Evolutionary conservation across 2,113 vertebrate genomes (phyloP).

Genomic region (Tragelaphus imberbis): DNA sequence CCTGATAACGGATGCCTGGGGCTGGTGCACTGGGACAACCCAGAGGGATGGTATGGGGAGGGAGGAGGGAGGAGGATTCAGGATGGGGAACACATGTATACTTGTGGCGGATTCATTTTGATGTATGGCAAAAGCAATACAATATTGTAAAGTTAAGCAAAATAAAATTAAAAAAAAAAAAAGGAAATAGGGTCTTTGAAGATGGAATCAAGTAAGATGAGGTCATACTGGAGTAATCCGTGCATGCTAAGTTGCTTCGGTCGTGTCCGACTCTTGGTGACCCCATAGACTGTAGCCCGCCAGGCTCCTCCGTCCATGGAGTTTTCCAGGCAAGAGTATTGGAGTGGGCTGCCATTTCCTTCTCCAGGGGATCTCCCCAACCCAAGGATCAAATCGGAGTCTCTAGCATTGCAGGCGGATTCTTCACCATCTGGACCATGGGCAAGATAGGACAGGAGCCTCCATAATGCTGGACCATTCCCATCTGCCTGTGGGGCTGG

Average conservation of each 20-base stretch:
- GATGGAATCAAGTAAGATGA: not conserved
- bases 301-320: not conserved
- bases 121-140: no score
- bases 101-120: no score
- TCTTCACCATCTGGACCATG: not conserved
- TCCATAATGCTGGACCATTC: not conserved
- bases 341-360: not conserved
- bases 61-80: no score
- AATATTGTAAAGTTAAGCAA: no score
- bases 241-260: not conserved
- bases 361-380: not conserved
- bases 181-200: not conserved
- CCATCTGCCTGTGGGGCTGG: not conserved
- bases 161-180: no score
- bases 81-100: no score
- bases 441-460: not conserved
- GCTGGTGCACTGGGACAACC: no score
- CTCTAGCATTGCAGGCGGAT: not conserved
- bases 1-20: no score
- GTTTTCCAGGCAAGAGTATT: not conserved
- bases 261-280: accelerated
- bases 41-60: no score
- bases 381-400: not conserved
- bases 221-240: not conserved
- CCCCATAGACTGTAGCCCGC: not conserved